Percentiles rank a stretch among this genome's conserved stretches.
phyloP scores from a whole-genome alignment of 2,797 vertebrate genomes.

The Anolis apletophallus region DNA sequence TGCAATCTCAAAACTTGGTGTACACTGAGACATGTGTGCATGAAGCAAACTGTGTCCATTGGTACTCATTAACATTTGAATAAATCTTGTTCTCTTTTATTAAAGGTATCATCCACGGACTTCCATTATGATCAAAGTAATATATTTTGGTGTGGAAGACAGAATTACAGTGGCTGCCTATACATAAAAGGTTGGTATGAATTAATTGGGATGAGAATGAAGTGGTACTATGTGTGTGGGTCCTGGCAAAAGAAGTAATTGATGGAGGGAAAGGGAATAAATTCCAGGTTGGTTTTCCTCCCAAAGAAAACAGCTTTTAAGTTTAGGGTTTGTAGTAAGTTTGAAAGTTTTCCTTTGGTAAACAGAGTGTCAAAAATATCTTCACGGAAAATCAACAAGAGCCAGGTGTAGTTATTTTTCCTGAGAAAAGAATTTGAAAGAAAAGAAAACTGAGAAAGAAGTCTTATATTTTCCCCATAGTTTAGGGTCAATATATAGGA shows the following conservation, averaged over 20 bases:
- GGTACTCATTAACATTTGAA: neutral
- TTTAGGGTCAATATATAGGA: slow-evolving; percentile 21
- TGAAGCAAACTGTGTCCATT: neutral
- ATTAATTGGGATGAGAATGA: neutral
- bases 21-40: neutral
- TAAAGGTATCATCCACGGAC: neutral
- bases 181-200: neutral
- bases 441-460: slow-evolving; percentile 30
- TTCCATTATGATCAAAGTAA: neutral
- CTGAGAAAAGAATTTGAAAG: slow-evolving; percentile 1
- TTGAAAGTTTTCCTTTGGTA: neutral
- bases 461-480: slow-evolving; percentile 1
- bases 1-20: neutral
- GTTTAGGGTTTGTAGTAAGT: neutral
- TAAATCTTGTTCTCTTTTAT: neutral
- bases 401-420: neutral
- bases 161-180: neutral
- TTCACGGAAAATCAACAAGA: neutral
- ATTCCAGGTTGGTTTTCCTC: too few relatives aligned
- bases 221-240: neutral
- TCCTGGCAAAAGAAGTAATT: neutral
- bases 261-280: neutral
- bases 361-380: neutral
- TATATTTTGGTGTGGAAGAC: neutral
- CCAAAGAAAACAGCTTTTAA: too few relatives aligned